Evolutionary conservation across 2,113 vertebrate species (phyloP).

Genomic region (Stictonetta naevosa): DNA sequence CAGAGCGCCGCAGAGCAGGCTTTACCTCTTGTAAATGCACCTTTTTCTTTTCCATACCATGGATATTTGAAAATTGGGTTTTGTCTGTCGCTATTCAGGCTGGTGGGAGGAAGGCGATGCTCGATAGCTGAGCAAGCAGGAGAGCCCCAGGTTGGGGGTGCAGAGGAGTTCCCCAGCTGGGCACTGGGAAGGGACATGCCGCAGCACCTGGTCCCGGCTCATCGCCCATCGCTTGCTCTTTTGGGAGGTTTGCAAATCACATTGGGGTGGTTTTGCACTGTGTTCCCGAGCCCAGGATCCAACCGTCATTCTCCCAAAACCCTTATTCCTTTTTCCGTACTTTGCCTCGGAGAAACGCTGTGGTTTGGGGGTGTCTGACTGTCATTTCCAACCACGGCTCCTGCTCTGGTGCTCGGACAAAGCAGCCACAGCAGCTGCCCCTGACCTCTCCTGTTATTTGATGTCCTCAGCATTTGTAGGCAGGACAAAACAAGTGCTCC

Average conservation of each 20-base stretch:
- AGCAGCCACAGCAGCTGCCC: constrained; percentile 58
- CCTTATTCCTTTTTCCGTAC: background rate
- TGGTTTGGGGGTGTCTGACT: background rate
- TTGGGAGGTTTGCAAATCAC: background rate
- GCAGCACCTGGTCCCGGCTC: background rate
- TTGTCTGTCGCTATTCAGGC: background rate
- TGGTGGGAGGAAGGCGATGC: background rate
- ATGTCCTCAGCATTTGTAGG: constrained; percentile 88
- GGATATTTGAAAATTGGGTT: background rate
- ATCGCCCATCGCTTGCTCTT: background rate
- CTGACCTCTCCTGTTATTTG: constrained; percentile 84
- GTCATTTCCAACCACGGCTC: accelerated
- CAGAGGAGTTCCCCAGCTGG: background rate
- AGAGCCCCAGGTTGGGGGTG: background rate
- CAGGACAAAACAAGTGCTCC: constrained; percentile 80
- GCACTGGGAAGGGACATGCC: background rate
- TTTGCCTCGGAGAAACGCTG: accelerated
- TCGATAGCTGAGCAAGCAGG: background rate
- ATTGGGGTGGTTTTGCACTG: background rate
- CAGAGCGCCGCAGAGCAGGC: too few species aligned
- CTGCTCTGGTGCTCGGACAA: background rate
- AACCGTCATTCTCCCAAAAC: background rate
- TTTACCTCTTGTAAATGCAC: background rate
- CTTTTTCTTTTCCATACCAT: background rate
- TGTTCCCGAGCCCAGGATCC: background rate